Evolutionary conservation across 23 tunicate genomes (phyloP).

Genomic region (Corella eumyota): DNA sequence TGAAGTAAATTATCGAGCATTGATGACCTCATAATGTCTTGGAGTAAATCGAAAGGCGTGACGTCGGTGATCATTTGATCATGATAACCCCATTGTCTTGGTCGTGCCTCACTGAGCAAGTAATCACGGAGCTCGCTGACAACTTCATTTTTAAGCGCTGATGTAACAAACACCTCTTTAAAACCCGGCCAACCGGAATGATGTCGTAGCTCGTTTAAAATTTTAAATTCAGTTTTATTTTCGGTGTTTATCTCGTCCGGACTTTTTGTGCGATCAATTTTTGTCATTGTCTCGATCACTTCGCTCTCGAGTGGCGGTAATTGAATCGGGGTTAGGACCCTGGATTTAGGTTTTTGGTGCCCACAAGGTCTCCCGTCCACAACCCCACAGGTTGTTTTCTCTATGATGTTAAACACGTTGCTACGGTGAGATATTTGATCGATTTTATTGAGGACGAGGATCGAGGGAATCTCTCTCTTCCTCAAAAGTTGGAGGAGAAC

Average conservation of each 20-base stretch:
- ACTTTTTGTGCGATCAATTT: not conserved
- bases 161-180: slow-evolving; percentile 77
- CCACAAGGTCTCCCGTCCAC: slow-evolving; percentile 15
- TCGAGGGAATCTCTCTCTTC: slow-evolving; percentile 39
- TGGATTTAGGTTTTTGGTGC: not conserved
- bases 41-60: slow-evolving; percentile 31
- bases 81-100: slow-evolving; percentile 60
- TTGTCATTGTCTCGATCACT: slow-evolving; percentile 26
- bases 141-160: slow-evolving; percentile 20
- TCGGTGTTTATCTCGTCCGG: slow-evolving; percentile 12
- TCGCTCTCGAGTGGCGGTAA: slow-evolving; percentile 21
- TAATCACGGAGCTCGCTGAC: slow-evolving; percentile 19
- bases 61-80: slow-evolving; percentile 37
- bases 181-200: slow-evolving; percentile 84
- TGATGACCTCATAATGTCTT: slow-evolving; percentile 36
- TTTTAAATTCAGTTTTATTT: slow-evolving; percentile 31
- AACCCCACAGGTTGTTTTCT: slow-evolving; percentile 17
- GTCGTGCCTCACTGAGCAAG: slow-evolving; percentile 19
- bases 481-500: slow-evolving; percentile 47
- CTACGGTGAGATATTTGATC: slow-evolving; percentile 11
- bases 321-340: slow-evolving; percentile 2
- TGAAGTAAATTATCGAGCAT: slow-evolving; percentile 59
- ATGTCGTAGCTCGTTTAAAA: slow-evolving; percentile 41
- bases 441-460: slow-evolving; percentile 62
- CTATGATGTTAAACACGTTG: slow-evolving; percentile 11